phyloP scores from a whole-genome alignment of 1,140 invertebrate species.

The Drosophila lacteicornis region DNA sequence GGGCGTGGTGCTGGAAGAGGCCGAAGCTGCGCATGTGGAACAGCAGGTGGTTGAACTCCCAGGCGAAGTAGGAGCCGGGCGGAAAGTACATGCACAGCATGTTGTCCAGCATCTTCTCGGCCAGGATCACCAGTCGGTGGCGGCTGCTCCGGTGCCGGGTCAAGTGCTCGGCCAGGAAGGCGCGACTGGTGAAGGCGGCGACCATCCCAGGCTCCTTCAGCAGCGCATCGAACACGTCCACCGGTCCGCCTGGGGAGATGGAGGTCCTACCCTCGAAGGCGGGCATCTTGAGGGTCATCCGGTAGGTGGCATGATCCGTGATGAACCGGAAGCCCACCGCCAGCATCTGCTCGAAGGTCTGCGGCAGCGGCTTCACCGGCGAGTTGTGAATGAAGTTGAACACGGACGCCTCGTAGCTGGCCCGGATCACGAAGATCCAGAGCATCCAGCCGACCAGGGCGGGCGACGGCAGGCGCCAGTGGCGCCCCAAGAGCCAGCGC shows the following conservation, averaged over 20 bases:
- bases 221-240: slow-evolving; percentile 57
- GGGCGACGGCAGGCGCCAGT: slow-evolving; percentile 5
- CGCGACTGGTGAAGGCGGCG: slow-evolving; percentile 35
- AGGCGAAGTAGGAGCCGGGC: slow-evolving; percentile 49
- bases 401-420: slow-evolving; percentile 60
- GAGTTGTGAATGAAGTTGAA: slow-evolving; percentile 67
- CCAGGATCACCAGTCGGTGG: slow-evolving; percentile 23
- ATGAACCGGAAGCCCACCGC: slow-evolving; percentile 34
- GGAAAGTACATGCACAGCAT: slow-evolving; percentile 68
- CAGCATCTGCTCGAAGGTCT: slow-evolving; percentile 40
- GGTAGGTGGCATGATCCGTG: slow-evolving; percentile 58
- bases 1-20: slow-evolving; percentile 27
- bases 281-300: slow-evolving; percentile 50
- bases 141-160: slow-evolving; percentile 3
- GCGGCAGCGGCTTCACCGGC: slow-evolving; percentile 55
- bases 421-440: slow-evolving; percentile 44
- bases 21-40: slow-evolving; percentile 63
- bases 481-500: neutral
- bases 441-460: slow-evolving; percentile 35
- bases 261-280: neutral
- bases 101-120: slow-evolving; percentile 53
- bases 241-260: slow-evolving; percentile 42
- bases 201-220: slow-evolving; percentile 14
- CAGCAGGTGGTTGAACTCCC: slow-evolving; percentile 20
- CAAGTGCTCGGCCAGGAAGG: slow-evolving; percentile 48